Evolutionary conservation across 2,797 vertebrate genomes (phyloP).

Genomic region (Kryptopterus vitreolus): DNA sequence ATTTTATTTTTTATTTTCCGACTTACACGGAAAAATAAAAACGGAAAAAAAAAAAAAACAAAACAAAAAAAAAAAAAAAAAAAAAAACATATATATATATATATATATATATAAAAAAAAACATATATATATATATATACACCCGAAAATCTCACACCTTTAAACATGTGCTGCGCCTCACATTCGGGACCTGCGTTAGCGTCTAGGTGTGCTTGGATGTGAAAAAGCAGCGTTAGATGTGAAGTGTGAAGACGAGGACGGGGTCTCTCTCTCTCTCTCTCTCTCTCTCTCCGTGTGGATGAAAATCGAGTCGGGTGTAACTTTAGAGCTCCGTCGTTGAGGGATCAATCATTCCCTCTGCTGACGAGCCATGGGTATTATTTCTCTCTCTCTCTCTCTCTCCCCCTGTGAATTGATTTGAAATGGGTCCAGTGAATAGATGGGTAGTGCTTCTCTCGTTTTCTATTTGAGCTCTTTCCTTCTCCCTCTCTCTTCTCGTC

Average conservation of each 20-base stretch:
- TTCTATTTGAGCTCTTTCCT: background rate
- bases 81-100: too few relatives aligned
- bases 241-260: constrained; percentile 18
- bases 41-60: too few relatives aligned
- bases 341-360: constrained; percentile 22
- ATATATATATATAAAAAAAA: too few relatives aligned
- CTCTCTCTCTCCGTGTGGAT: constrained; percentile 11
- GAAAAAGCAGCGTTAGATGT: constrained; percentile 15
- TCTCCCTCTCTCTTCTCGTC: constrained; percentile 28
- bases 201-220: constrained; percentile 17
- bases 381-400: too few relatives aligned
- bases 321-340: constrained; percentile 29
- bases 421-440: constrained; percentile 17
- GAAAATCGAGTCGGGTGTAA: constrained; percentile 27
- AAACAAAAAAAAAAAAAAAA: too few relatives aligned
- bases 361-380: constrained; percentile 14
- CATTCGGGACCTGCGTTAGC: background rate
- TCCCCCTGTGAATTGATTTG: constrained; percentile 36
- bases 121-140: too few relatives aligned
- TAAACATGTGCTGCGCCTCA: background rate
- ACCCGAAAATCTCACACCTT: background rate
- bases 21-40: too few relatives aligned
- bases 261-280: too few relatives aligned
- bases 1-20: too few relatives aligned
- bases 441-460: constrained; percentile 8